These are phyloP conservation scores for Mormyrus proboscirostris DNA, from an alignment of 2,797 vertebrate species.

Conservation along the genomic window DNA sequence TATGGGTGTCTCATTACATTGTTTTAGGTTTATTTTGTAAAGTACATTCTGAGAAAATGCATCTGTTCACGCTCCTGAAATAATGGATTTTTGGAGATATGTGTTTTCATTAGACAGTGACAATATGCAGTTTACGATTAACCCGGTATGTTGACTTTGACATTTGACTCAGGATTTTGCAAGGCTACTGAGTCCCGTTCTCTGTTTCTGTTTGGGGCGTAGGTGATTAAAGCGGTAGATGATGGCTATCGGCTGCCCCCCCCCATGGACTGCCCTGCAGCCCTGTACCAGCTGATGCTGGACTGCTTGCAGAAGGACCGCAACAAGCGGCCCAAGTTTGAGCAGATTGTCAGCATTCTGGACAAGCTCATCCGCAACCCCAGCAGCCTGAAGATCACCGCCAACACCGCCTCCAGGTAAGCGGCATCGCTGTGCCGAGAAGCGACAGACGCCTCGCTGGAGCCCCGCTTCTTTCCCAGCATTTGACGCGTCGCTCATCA, in stretches of 20 bases:
- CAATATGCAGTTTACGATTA: background rate
- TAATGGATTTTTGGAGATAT: background rate
- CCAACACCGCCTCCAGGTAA: constrained; percentile 90
- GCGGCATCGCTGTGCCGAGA: background rate
- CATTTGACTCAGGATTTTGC: background rate
- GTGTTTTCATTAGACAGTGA: background rate
- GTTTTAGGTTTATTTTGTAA: background rate
- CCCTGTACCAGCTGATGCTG: constrained; percentile 95
- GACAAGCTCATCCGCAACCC: constrained; percentile 97
- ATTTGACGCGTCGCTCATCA: background rate
- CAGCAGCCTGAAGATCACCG: constrained; percentile 89
- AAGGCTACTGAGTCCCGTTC: background rate
- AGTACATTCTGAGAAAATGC: background rate
- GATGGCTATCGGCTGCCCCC: constrained; percentile 95
- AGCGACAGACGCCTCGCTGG: background rate
- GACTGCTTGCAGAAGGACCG: constrained; percentile 99
- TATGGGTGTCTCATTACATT: background rate
- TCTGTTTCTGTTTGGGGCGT: background rate
- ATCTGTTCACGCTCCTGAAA: background rate
- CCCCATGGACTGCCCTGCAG: constrained; percentile 97
- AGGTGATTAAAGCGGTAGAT: constrained; percentile 98
- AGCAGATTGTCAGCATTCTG: constrained; percentile 96
- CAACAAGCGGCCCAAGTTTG: constrained; percentile 96
- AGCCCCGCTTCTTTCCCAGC: background rate
- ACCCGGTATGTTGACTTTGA: background rate